Evolutionary conservation across 2,888 invertebrate genomes (phyloP), one percentile per base, ranked within the genome.

Genomic region (Brachycybe producta): DNA sequence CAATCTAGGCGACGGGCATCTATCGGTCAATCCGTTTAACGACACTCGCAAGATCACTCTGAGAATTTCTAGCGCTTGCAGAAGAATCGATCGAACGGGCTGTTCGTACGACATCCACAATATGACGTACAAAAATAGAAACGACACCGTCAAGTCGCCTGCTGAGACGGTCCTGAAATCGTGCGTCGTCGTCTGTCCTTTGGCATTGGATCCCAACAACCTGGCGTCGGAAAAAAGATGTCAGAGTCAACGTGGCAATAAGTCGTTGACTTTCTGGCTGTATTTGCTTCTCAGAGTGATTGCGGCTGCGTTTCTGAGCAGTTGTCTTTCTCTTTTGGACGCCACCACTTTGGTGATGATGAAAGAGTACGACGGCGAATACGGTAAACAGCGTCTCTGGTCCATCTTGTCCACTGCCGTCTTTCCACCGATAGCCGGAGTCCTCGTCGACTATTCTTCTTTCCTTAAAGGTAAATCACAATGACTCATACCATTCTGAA

Each of bases 241-340:
- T n/a, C 17, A 17, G 2, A 19, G 5, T 2, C 17, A n/a, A 8
- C 28, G 3, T 13, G 45, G 45, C 11, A 17, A 45, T 13, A 4
- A 17, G 3, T 3, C 17, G 8, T 5, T 75, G 58, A 78, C 82
- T 2, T 88, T 88, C 64, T 86, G 84, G 77, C 74, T 82, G 53
- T 88, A 90, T 64, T 85, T 88, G 64, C 67, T 79, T 48, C 62
- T 88, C 54, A 72, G 86, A 62, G 80, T 88, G 58, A 69, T 85
- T 59, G 86, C 82, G 1, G 84, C 83, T 27, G 80, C 84, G 4
- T 82, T 83, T 76, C 71, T 84, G 62, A 80, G 82, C 4, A 85
- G 85, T 26, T 82, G 84, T n/a, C 82, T 86, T 1, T 84, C 84
- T 11, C 81, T 90, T 49, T 80, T 87, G 78, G 88, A 90, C 67